Evolutionary conservation across 2,888 invertebrate species (phyloP), one percentile per base, ranked within the genome.

Genomic region (Chirona hameri): DNA sequence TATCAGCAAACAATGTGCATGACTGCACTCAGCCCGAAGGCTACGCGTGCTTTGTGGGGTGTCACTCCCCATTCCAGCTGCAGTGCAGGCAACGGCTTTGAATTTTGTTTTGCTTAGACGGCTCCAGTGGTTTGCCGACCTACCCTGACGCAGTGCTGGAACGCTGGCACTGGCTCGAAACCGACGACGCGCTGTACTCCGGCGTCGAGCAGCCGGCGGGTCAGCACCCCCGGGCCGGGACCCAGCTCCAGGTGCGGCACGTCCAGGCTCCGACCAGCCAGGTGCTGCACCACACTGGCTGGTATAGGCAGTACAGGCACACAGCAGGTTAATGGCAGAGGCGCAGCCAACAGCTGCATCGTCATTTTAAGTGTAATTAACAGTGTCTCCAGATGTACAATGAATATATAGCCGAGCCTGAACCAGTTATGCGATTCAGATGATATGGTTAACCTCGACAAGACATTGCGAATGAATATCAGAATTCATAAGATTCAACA

Each of bases 211-310:
- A 65, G 65, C 2, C n/a, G n/a, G 9, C 65, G 65, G 7, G 65
- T 65, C n/a, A 65, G 65, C 65, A 65, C 65, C n/a, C 65, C 65
- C 27, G 65, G 65, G 27, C 65, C 65, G n/a, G 65, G 65, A 1
- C 65, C 27, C 65, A 65, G 27, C 65, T 65, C 65, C 65, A 65
- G 65, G 65, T 65, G 65, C n/a, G 65, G 65, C n/a, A 65, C 10
- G 12, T 27, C n/a, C n/a, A 10, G 65, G 1, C 10, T 4, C n/a
- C 9, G n/a, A 10, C n/a, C n/a, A n/a, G n/a, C 7, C 5, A 65
- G 1, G 65, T 27, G 24, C 65, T 12, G 65, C 65, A 65, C 65
- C 7, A 65, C n/a, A 10, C 27, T 24, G 65, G 27, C 65, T 65
- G 65, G 1, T n/a, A 2, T 4, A 24, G 4, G 24, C n/a, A 27